These are phyloP conservation scores for Hoplostethus mediterraneus DNA, from an alignment of 2,797 vertebrate genomes.

Conservation along the genomic window DNA sequence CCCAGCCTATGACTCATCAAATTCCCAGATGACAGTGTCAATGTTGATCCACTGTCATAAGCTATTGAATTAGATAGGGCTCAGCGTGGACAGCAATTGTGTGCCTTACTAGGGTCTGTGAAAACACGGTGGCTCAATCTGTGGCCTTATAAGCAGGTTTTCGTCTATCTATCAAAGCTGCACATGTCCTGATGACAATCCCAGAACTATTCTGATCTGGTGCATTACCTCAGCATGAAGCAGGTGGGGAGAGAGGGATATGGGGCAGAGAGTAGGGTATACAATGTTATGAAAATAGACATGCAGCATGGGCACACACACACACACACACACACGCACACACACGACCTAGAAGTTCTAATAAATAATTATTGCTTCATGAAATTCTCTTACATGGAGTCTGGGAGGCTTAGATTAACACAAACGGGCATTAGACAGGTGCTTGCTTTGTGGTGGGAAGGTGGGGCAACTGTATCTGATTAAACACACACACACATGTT, in stretches of 20 bases:
- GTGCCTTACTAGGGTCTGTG: slow-evolving; percentile 59
- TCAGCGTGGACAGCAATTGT: slow-evolving; percentile 62
- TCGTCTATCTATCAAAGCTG: background rate
- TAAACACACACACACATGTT: slow-evolving; percentile 9
- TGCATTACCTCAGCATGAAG: slow-evolving; percentile 69
- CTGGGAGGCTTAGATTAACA: slow-evolving; percentile 57
- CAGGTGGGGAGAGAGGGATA: slow-evolving; percentile 48
- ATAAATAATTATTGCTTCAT: slow-evolving; percentile 66
- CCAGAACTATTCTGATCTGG: slow-evolving; percentile 21
- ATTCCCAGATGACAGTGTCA: slow-evolving; percentile 76
- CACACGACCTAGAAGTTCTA: slow-evolving; percentile 42
- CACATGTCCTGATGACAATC: slow-evolving; percentile 46
- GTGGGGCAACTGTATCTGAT: slow-evolving; percentile 40
- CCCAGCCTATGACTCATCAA: slow-evolving; percentile 67
- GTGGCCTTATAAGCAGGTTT: slow-evolving; percentile 58
- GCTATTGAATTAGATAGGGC: slow-evolving; percentile 73
- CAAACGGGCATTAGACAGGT: slow-evolving; percentile 59
- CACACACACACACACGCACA: slow-evolving; percentile 30
- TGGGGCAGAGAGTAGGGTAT: slow-evolving; percentile 36
- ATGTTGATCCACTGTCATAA: slow-evolving; percentile 74
- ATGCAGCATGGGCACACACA: slow-evolving; percentile 12
- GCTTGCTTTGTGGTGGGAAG: slow-evolving; percentile 22
- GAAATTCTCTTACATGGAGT: slow-evolving; percentile 58
- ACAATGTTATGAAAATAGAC: slow-evolving; percentile 69
- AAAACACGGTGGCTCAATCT: slow-evolving; percentile 62